Base-by-base conservation (phyloP, 2,888 invertebrate genomes). In the Bugulina stolonifera region DNA sequence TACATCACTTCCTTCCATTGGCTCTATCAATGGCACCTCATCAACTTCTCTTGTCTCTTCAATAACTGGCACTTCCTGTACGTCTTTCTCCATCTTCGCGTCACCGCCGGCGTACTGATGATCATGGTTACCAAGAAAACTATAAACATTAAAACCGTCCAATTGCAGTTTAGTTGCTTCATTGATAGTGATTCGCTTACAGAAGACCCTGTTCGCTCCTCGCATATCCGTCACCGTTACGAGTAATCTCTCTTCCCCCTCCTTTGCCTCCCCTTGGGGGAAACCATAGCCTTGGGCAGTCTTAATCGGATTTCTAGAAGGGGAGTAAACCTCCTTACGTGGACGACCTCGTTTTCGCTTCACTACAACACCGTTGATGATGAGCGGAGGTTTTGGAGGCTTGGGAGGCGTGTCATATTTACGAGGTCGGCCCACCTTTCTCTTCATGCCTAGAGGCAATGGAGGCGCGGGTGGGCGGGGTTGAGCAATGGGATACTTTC, bases 261-360 rank as follows among this genome's bases (percentile, higher is more conserved):
- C 43, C 43, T 18, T 43, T 18, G 10, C 10, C 43, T 43, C 43
- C 43, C 18, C 18, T 18, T 10, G 10, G 10, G 10, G 3, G 10
- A 18, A 5, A 10, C 10, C 5, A 5, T 10, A 10, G 10, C 43
- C 43, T 5, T 5, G 18, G 10, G 43, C 43, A 10, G 43, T 10
- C 43, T 10, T 43, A n/a, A n/a, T n/a, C n/a, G n/a, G n/a, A n/a
- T n/a, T n/a, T 10, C 43, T 18, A 18, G 43, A 43, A 5, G 43
- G 43, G 43, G 43, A 43, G 43, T 43, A 43, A n/a, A 32, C 3
- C 55, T 55, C 23, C 64, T 64, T 64, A 32, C 64, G 34, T 2
- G 64, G 64, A 32, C 64, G 64, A 27, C 64, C 64, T 32, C 29
- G 25, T 34, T 64, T 64, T 18, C 43, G 5, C 43, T 43, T 43